phyloP scores from a whole-genome alignment of 2,888 invertebrate genomes.

The Teleiodes luculella region DNA sequence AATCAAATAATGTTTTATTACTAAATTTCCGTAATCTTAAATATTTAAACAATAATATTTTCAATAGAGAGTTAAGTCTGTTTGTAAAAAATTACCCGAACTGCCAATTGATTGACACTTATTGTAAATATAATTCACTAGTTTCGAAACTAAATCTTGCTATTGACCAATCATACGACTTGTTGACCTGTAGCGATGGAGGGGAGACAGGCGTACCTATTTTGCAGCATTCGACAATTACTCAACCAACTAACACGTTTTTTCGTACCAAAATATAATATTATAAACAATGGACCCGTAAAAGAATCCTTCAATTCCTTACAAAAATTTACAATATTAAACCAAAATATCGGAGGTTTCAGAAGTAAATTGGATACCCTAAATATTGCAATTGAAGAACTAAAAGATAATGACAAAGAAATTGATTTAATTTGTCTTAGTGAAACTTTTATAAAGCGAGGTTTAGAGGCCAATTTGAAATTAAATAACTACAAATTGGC shows the following conservation, averaged over 20 bases:
- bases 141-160: too few species aligned
- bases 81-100: background rate
- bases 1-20: background rate
- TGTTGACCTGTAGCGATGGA: too few species aligned
- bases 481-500: slow-evolving; percentile 9
- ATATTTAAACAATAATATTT: background rate
- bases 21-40: background rate
- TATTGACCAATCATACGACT: too few species aligned
- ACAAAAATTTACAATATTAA: background rate
- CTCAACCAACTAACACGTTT: too few species aligned
- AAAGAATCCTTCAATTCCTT: too few species aligned
- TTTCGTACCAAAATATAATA: too few species aligned
- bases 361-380: background rate
- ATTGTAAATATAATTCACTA: background rate
- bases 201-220: too few species aligned
- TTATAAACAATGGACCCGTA: too few species aligned
- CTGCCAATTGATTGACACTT: background rate
- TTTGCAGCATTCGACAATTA: too few species aligned
- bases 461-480: slow-evolving; percentile 3
- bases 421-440: slow-evolving; percentile 9
- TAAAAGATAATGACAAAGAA: background rate
- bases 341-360: background rate
- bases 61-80: too few species aligned
- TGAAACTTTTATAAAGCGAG: slow-evolving; percentile 10
- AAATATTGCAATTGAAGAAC: background rate